A percentile compares a stretch with the other conserved stretches of the same genome.
phyloP scores from a whole-genome alignment of 2,113 vertebrate genomes.

The Chaetura pelagica region DNA sequence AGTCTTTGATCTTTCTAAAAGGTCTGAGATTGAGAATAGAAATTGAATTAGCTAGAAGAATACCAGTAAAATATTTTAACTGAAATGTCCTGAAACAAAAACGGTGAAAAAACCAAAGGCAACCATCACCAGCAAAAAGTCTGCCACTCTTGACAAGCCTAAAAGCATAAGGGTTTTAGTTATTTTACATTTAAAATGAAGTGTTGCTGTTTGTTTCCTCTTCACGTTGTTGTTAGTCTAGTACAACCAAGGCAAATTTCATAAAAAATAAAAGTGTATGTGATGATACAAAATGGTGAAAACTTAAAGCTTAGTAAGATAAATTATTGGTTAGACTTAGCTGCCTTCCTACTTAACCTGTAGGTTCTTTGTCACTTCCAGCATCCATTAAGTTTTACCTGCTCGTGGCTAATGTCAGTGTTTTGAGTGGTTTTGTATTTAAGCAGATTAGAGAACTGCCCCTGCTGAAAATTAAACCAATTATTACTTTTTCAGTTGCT shows the following conservation, averaged over 20 bases:
- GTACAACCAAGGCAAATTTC: too few relatives aligned
- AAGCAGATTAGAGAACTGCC: not conserved
- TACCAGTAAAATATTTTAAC: not conserved
- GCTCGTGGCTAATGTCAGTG: not conserved
- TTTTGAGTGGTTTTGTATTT: not conserved
- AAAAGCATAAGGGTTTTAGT: not conserved
- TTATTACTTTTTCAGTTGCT: not conserved
- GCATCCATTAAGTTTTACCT: not conserved
- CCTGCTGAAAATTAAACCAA: not conserved
- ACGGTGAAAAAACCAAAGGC: not conserved
- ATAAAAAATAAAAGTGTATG: too few relatives aligned
- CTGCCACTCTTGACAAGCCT: not conserved
- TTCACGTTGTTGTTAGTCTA: too few relatives aligned
- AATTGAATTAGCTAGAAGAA: not conserved
- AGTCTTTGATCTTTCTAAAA: not conserved
- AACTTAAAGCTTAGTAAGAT: not conserved
- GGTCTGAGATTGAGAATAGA: not conserved
- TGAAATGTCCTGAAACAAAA: not conserved
- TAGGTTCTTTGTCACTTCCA: not conserved
- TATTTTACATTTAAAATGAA: not conserved
- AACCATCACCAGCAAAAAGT: fast-evolving
- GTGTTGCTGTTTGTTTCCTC: too few relatives aligned
- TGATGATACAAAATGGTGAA: not conserved
- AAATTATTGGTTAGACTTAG: not conserved
- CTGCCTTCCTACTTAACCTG: not conserved